A percentile compares a stretch with the other conserved stretches of the same genome.
Conservation (phyloP, 2,113 vertebrate species). For the Gymnocephalus cernua region DNA sequence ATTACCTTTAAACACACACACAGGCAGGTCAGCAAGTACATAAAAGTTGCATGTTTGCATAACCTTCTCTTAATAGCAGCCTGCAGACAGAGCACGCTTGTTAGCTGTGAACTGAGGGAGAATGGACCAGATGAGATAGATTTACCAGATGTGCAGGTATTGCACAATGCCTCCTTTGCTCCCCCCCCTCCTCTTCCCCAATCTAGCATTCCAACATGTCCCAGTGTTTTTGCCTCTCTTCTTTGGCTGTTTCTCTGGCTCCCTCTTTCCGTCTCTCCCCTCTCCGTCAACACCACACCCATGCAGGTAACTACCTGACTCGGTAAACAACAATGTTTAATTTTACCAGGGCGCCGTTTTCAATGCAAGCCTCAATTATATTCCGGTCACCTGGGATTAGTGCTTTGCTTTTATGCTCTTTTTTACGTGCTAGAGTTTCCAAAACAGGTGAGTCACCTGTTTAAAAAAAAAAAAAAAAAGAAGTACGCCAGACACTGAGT, state of each 20-base stretch:
- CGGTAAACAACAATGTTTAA: slow-evolving; percentile 72
- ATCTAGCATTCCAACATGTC: slow-evolving; percentile 74
- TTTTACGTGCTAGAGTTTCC: slow-evolving; percentile 49
- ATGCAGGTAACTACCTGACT: slow-evolving; percentile 76
- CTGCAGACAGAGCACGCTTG: slow-evolving; percentile 68
- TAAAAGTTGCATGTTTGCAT: slow-evolving; percentile 69
- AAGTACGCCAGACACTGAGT: slow-evolving; percentile 9
- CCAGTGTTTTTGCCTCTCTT: slow-evolving; percentile 34
- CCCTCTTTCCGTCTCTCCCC: neutral
- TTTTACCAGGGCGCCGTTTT: slow-evolving; percentile 45
- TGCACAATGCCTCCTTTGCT: slow-evolving; percentile 78
- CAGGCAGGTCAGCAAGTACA: slow-evolving; percentile 61
- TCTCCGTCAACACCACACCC: slow-evolving; percentile 58
- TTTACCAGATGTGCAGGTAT: slow-evolving; percentile 84
- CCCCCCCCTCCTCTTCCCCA: slow-evolving; percentile 24
- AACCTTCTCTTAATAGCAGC: slow-evolving; percentile 65
- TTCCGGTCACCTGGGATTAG: slow-evolving; percentile 64
- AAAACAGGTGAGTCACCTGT: slow-evolving; percentile 83
- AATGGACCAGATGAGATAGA: slow-evolving; percentile 72
- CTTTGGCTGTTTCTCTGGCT: neutral
- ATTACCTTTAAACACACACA: slow-evolving; percentile 38
- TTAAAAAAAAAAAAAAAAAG: neutral
- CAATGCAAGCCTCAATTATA: slow-evolving; percentile 69
- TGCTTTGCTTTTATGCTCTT: slow-evolving; percentile 36
- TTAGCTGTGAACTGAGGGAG: slow-evolving; percentile 65